These are phyloP conservation scores for Centropyge bicolor DNA, from an alignment of 2,797 vertebrate genomes.

Conservation along the genomic window DNA sequence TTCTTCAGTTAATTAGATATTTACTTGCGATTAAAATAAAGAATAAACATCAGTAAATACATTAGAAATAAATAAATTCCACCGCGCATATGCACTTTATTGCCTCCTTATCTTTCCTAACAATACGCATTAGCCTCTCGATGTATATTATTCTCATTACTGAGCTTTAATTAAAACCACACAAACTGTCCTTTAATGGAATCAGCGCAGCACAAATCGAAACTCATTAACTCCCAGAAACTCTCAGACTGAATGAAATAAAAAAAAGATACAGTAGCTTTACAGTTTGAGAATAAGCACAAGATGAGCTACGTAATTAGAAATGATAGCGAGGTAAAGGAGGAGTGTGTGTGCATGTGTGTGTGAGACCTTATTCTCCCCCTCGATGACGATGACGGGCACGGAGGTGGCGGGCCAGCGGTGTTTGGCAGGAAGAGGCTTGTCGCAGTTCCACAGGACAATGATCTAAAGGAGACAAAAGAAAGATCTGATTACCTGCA, in stretches of 20 bases:
- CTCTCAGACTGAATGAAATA: slow-evolving; percentile 38
- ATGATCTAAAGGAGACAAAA: slow-evolving; percentile 84
- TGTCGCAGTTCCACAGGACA: slow-evolving; percentile 98
- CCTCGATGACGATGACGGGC: slow-evolving; percentile 97
- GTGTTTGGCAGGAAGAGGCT: slow-evolving; percentile 95
- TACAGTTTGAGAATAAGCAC: slow-evolving; percentile 20
- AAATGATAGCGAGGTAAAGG: slow-evolving; percentile 26
- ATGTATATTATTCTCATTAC: slow-evolving; percentile 66
- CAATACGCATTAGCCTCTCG: slow-evolving; percentile 44
- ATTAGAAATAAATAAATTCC: slow-evolving; percentile 23
- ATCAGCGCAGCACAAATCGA: slow-evolving; percentile 68
- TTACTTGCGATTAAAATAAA: slow-evolving; percentile 31
- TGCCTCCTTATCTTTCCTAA: slow-evolving; percentile 46
- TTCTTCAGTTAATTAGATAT: slow-evolving; percentile 45
- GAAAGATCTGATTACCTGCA: background rate
- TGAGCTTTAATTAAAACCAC: slow-evolving; percentile 77
- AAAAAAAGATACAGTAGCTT: slow-evolving; percentile 40
- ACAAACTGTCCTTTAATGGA: slow-evolving; percentile 72
- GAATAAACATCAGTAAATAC: slow-evolving; percentile 25
- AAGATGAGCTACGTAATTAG: slow-evolving; percentile 28
- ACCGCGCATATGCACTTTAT: background rate
- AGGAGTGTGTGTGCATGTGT: background rate
- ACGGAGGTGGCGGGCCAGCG: slow-evolving; percentile 96
- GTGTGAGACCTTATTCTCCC: slow-evolving; percentile 91
- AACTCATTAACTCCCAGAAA: slow-evolving; percentile 67